A percentile compares a stretch with the other conserved stretches of the same genome.
phyloP scores from a whole-genome alignment of 2,797 vertebrate genomes.

The Cyclopterus lumpus region DNA sequence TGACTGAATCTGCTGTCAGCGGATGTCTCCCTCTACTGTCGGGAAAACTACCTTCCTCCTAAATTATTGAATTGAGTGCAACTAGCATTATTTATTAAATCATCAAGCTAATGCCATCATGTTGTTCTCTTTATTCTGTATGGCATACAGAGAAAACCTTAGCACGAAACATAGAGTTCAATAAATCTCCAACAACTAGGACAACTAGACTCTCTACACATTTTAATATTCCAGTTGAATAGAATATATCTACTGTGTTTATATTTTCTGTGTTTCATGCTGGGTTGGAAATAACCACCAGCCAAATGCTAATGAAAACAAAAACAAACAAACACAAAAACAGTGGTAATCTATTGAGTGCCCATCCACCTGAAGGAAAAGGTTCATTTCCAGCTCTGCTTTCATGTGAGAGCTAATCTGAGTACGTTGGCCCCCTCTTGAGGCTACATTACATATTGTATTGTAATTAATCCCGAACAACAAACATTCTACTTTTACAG shows the following conservation, averaged over 20 bases:
- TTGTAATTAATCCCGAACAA: constrained; percentile 10
- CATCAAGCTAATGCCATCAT: not conserved
- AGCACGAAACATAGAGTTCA: not conserved
- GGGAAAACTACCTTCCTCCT: not conserved
- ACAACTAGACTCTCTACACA: not conserved
- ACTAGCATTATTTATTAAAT: not conserved
- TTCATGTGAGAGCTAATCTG: constrained; percentile 16
- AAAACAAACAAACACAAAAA: not conserved
- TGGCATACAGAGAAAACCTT: not conserved
- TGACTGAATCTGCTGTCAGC: constrained; percentile 20
- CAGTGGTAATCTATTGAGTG: not conserved
- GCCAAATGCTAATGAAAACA: not conserved
- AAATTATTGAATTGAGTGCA: not conserved
- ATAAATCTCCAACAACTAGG: not conserved
- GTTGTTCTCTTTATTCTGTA: not conserved
- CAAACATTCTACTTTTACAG: not conserved
- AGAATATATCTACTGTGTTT: not conserved
- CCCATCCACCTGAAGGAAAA: not conserved
- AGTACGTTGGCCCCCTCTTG: constrained; percentile 67
- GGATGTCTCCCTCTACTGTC: constrained; percentile 63
- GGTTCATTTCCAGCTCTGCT: not conserved
- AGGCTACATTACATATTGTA: constrained; percentile 30
- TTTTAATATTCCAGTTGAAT: not conserved
- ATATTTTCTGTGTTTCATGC: not conserved
- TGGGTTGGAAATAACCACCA: not conserved